Percentiles rank a stretch among this genome's conserved stretches.
phyloP scores from a whole-genome alignment of 2,888 invertebrate genomes.

The Diachrysia chrysitis region DNA sequence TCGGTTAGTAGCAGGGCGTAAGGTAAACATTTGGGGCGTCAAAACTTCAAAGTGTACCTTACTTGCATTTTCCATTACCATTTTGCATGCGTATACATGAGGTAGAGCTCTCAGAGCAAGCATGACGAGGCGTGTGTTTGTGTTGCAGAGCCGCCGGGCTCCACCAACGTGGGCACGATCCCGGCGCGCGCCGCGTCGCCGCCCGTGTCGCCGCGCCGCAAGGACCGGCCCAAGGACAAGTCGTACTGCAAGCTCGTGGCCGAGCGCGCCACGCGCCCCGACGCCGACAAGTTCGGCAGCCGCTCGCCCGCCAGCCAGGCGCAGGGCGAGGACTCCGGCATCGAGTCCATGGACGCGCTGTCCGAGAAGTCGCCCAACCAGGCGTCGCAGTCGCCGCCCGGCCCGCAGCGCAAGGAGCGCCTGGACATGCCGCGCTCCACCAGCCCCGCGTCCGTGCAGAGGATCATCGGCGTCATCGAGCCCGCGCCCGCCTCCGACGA shows the following conservation, averaged over 20 bases:
- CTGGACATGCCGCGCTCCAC: slow-evolving; percentile 83
- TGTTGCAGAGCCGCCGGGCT: slow-evolving; percentile 88
- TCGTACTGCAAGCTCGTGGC: slow-evolving; percentile 89
- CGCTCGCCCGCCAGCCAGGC: slow-evolving; percentile 87
- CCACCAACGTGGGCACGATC: slow-evolving; percentile 92
- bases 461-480: slow-evolving; percentile 82
- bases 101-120: neutral
- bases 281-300: slow-evolving; percentile 78
- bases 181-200: slow-evolving; percentile 76
- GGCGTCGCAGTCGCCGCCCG: slow-evolving; percentile 92
- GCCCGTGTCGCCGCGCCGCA: slow-evolving; percentile 77
- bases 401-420: slow-evolving; percentile 81
- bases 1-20: slow-evolving; percentile 7
- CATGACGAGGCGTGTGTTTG: neutral
- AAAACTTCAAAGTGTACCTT: slow-evolving; percentile 1
- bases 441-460: slow-evolving; percentile 82
- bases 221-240: slow-evolving; percentile 86
- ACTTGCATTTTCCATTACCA: slow-evolving; percentile 8
- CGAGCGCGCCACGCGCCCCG: slow-evolving; percentile 77
- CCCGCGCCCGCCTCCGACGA: slow-evolving; percentile 76
- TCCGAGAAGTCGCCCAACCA: slow-evolving; percentile 97
- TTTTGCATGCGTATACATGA: neutral
- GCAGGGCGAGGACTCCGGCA: slow-evolving; percentile 96
- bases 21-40: neutral
- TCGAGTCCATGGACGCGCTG: slow-evolving; percentile 97